phyloP scores from a whole-genome alignment of 1,140 invertebrate genomes.

The Popillia japonica region DNA sequence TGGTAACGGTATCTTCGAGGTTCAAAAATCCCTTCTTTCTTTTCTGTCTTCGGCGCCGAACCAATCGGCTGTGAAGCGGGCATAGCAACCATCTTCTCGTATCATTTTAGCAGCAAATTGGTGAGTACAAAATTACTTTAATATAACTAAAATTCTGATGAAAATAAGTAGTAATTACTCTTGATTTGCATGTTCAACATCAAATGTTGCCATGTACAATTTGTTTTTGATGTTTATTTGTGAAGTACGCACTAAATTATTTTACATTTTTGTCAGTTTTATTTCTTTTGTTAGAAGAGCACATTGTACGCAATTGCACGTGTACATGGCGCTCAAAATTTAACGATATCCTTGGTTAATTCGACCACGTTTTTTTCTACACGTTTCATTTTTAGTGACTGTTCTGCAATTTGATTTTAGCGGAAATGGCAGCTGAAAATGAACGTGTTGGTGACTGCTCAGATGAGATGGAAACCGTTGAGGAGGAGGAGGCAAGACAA shows the following conservation, averaged over 20 bases:
- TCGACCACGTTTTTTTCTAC: conserved; percentile 11
- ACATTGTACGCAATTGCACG: conserved; percentile 37
- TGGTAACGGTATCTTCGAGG: conserved; percentile 32
- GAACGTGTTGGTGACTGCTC: conserved; percentile 54
- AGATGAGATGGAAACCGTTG: conserved; percentile 56
- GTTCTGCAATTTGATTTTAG: conserved; percentile 57
- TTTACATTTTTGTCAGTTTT: conserved; percentile 41
- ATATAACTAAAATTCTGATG: conserved; percentile 10
- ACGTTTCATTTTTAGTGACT: neutral
- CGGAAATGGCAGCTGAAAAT: conserved; percentile 49
- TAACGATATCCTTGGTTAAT: conserved; percentile 18
- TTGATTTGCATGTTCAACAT: conserved; percentile 5
- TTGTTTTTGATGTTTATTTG: conserved; percentile 43
- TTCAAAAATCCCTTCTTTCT: conserved; percentile 43
- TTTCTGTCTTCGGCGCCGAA: conserved; percentile 24
- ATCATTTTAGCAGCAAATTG: conserved; percentile 39
- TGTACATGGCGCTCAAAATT: conserved; percentile 41
- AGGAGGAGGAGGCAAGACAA: conserved; percentile 54
- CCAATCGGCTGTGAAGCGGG: conserved; percentile 9
- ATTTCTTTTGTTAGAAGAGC: conserved; percentile 39
- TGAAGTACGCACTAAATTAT: conserved; percentile 37
- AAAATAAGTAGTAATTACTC: neutral
- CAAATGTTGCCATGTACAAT: conserved; percentile 32
- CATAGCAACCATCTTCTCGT: conserved; percentile 42
- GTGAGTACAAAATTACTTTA: conserved; percentile 37